A percentile compares a stretch with the other conserved stretches of the same genome.
phyloP scores from a whole-genome alignment of 2,888 invertebrate species.

The Drosophila neutralis region DNA sequence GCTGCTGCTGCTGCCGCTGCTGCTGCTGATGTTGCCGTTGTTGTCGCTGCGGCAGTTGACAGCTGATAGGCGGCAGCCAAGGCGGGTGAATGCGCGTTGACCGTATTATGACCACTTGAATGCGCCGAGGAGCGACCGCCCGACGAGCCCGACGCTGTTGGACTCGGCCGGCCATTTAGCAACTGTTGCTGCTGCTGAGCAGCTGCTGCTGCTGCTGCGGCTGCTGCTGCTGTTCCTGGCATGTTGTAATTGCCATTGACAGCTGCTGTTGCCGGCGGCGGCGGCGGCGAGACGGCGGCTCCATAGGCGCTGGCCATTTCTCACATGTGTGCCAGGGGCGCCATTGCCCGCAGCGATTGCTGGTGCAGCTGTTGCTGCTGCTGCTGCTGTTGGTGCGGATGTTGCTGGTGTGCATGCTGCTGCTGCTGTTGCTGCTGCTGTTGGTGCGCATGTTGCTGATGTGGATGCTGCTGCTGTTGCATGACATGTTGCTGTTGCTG shows the following conservation, averaged over 20 bases:
- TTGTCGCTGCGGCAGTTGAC: conserved; percentile 52
- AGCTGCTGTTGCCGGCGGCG: conserved; percentile 48
- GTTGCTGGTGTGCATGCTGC: conserved; percentile 77
- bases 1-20: conserved; percentile 50
- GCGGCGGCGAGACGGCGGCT: conserved; percentile 67
- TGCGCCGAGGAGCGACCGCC: conserved; percentile 82
- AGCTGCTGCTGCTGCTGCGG: conserved; percentile 45
- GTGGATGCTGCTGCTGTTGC: conserved; percentile 78
- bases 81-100: conserved; percentile 81
- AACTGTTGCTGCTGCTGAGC: conserved; percentile 58
- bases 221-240: conserved; percentile 49
- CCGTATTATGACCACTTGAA: conserved; percentile 77
- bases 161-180: conserved; percentile 80
- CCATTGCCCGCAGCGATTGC: conserved; percentile 85
- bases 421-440: conserved; percentile 58
- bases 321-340: conserved; percentile 85
- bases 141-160: conserved; percentile 81
- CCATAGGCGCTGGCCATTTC: conserved; percentile 85
- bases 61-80: conserved; percentile 74
- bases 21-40: conserved; percentile 52
- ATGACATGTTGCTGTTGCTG: conserved; percentile 82
- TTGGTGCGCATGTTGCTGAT: conserved; percentile 52
- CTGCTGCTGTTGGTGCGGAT: conserved; percentile 78
- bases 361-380: conserved; percentile 83
- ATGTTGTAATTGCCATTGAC: conserved; percentile 42